Evolutionary conservation across 2,797 vertebrate genomes (phyloP).

Genomic region (Pseudochaenichthys georgianus): DNA sequence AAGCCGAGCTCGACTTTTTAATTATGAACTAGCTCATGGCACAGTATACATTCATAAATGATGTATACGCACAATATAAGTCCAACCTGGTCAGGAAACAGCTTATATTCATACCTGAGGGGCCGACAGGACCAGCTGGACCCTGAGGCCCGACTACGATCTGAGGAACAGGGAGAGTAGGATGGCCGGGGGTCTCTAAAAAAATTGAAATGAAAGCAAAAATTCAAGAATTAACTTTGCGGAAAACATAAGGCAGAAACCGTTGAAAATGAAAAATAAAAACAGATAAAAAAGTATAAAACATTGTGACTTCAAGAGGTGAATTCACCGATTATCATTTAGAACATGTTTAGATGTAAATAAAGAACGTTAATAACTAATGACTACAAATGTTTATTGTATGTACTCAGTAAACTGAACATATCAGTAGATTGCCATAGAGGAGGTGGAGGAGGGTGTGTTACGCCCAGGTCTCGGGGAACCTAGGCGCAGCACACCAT

Average conservation of each 20-base stretch:
- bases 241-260: neutral
- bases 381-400: too few relatives aligned
- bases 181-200: conserved; percentile 32
- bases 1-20: neutral
- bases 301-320: neutral
- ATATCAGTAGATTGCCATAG: too few relatives aligned
- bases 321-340: neutral
- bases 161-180: conserved; percentile 31
- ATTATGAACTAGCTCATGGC: neutral
- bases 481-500: too few relatives aligned
- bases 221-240: neutral
- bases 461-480: too few relatives aligned
- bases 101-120: conserved; percentile 65
- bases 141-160: conserved; percentile 62
- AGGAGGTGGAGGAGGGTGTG: too few relatives aligned
- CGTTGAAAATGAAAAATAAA: neutral
- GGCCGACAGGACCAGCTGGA: conserved; percentile 68
- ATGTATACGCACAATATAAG: neutral
- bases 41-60: neutral
- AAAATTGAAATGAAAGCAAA: conserved; percentile 7
- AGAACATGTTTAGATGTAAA: neutral
- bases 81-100: neutral
- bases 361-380: too few relatives aligned
- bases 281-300: neutral
- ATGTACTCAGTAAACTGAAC: too few relatives aligned